phyloP scores from a whole-genome alignment of 1,140 invertebrate genomes.

The Drosophila quadrilineata region DNA sequence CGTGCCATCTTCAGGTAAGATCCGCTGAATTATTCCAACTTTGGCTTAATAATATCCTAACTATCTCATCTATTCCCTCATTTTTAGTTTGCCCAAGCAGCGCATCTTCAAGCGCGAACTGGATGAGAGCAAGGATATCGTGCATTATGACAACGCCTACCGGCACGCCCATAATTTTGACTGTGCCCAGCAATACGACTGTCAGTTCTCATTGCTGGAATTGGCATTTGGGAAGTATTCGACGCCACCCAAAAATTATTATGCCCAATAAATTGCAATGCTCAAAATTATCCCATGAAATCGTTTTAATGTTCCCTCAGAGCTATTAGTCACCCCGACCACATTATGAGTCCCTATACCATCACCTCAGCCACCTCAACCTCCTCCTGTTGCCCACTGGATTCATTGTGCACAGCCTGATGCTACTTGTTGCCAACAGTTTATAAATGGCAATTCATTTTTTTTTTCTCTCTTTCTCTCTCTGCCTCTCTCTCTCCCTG shows the following conservation, averaged over 20 bases:
- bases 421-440: constrained; percentile 54
- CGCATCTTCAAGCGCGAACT: constrained; percentile 85
- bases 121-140: constrained; percentile 84
- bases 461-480: constrained; percentile 41
- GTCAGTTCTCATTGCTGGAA: constrained; percentile 88
- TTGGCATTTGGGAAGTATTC: constrained; percentile 88
- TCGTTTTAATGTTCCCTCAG: constrained; percentile 47
- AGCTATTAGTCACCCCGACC: background rate
- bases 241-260: constrained; percentile 65
- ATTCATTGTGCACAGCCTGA: background rate
- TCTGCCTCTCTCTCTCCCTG: too few relatives aligned
- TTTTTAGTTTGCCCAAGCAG: constrained; percentile 85
- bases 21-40: background rate
- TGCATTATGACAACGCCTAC: constrained; percentile 85
- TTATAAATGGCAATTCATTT: constrained; percentile 68
- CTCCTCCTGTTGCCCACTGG: background rate
- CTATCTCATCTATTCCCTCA: background rate
- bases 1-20: constrained; percentile 70
- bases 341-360: too few relatives aligned
- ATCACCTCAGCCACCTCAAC: background rate
- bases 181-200: constrained; percentile 85
- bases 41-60: background rate
- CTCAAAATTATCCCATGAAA: constrained; percentile 52
- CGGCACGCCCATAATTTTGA: constrained; percentile 82
- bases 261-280: constrained; percentile 60